Conservation (phyloP, 2,888 invertebrate genomes). For the Volucella bombylans region DNA sequence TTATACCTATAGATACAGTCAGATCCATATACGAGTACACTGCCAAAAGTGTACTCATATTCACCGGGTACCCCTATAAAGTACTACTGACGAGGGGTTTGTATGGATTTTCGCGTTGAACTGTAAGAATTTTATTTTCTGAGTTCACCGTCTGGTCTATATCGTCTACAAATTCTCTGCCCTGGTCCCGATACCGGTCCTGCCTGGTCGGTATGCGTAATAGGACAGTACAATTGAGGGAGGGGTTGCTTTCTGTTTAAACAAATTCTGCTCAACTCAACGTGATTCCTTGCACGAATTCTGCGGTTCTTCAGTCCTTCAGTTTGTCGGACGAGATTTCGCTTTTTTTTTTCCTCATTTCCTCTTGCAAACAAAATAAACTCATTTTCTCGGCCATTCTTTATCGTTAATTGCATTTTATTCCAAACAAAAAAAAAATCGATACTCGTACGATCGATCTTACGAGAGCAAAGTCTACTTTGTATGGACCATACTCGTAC, state of each 20-base stretch:
- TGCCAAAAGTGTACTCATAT: background rate
- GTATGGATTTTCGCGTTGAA: too few relatives aligned
- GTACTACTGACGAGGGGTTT: background rate
- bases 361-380: conserved; percentile 57
- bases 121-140: conserved; percentile 33
- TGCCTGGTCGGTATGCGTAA: conserved; percentile 52
- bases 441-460: too few relatives aligned
- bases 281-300: background rate
- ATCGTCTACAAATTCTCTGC: conserved; percentile 41
- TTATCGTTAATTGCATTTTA: conserved; percentile 68
- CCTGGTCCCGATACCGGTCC: too few relatives aligned
- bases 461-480: conserved; percentile 17
- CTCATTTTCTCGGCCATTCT: conserved; percentile 55
- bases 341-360: conserved; percentile 1
- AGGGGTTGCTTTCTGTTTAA: conserved; percentile 34
- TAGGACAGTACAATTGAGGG: conserved; percentile 25
- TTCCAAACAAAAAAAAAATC: conserved; percentile 54
- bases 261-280: conserved; percentile 27
- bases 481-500: background rate
- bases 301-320: conserved; percentile 24
- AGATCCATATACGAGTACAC: background rate
- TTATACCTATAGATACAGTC: background rate
- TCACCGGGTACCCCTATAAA: background rate
- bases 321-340: background rate
- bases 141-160: conserved; percentile 69